Percentiles rank a stretch among this genome's conserved stretches.
Evolutionary conservation across 2,888 invertebrate species (phyloP).

Genomic region (Pristionchus arcanus): DNA sequence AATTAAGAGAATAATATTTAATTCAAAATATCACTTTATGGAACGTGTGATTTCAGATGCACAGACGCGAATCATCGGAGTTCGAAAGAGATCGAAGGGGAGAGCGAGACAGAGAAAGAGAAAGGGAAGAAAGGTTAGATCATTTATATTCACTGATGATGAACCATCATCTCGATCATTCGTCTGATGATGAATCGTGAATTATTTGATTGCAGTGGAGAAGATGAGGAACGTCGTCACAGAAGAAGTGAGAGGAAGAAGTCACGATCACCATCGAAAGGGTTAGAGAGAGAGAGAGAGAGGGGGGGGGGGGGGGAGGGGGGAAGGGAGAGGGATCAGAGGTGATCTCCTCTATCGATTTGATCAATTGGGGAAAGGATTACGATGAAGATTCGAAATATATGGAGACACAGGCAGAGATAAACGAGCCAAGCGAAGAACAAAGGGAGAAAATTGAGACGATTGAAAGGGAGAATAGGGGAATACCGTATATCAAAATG

Average conservation of each 20-base stretch:
- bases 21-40: background rate
- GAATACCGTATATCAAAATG: background rate
- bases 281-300: background rate
- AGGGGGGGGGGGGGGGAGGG: background rate
- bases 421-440: background rate
- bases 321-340: background rate
- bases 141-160: background rate
- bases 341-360: background rate
- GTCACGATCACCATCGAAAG: conserved; percentile 45
- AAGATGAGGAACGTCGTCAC: conserved; percentile 40
- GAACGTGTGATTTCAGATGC: background rate
- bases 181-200: background rate
- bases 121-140: conserved; percentile 20
- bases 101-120: conserved; percentile 7
- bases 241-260: conserved; percentile 48
- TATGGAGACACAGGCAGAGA: too few species aligned
- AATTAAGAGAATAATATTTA: background rate
- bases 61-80: background rate
- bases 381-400: background rate
- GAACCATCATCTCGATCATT: background rate
- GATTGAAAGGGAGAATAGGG: background rate
- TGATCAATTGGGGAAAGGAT: background rate
- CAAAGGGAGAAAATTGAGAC: background rate
- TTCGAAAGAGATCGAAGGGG: background rate
- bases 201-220: conserved; percentile 17